Evolutionary conservation across 2,888 invertebrate species (phyloP).

Genomic region (Arrhopalites spinosus): DNA sequence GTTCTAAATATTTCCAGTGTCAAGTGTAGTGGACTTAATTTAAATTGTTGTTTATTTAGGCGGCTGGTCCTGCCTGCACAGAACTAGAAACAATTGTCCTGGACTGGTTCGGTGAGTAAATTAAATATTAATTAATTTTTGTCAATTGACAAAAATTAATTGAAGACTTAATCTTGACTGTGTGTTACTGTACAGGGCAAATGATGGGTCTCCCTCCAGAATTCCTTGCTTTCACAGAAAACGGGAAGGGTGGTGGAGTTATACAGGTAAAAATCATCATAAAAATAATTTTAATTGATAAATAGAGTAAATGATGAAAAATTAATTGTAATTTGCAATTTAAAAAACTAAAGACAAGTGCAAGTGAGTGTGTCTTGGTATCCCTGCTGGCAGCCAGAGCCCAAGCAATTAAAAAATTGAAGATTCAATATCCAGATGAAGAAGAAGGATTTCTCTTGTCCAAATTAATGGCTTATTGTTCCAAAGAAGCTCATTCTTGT

Average conservation of each 20-base stretch:
- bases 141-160: not conserved
- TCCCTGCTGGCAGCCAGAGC: conserved; percentile 90
- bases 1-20: no score
- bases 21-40: no score
- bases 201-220: conserved; percentile 84
- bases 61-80: conserved; percentile 96
- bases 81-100: conserved; percentile 93
- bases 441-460: conserved; percentile 88
- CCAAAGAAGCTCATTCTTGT: conserved; percentile 87
- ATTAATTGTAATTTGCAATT: conserved; percentile 9
- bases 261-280: conserved; percentile 73
- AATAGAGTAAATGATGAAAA: not conserved
- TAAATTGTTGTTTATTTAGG: conserved; percentile 65
- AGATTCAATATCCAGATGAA: conserved; percentile 80
- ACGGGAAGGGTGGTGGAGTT: conserved; percentile 90
- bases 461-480: conserved; percentile 88
- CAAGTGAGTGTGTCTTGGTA: conserved; percentile 92
- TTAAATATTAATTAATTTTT: conserved; percentile 9
- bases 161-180: not conserved
- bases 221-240: conserved; percentile 81
- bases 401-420: conserved; percentile 81
- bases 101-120: conserved; percentile 84
- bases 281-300: not conserved
- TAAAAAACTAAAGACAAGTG: conserved; percentile 78
- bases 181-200: conserved; percentile 55